Percentiles rank a stretch among this genome's conserved stretches.
Evolutionary conservation across 2,888 invertebrate genomes (phyloP).

Genomic region (Andrena chrysosceles): DNA sequence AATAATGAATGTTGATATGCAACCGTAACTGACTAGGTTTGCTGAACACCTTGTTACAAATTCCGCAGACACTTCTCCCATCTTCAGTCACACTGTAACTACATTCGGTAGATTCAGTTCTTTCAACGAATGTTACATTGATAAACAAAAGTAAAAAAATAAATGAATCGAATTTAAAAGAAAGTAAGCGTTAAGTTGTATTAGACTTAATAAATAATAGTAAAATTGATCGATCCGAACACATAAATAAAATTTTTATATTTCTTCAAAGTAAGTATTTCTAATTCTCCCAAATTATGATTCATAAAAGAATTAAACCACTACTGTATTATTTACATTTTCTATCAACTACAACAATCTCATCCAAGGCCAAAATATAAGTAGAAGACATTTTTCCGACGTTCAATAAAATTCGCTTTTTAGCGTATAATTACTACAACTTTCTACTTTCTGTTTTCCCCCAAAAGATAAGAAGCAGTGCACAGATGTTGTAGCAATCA

Average conservation of each 20-base stretch:
- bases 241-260: no score
- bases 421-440: no score
- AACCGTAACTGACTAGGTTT: slow-evolving; percentile 95
- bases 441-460: not conserved
- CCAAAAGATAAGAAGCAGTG: not conserved
- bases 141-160: not conserved
- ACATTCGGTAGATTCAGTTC: slow-evolving; percentile 64
- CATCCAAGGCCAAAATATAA: not conserved
- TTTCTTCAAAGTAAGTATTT: no score
- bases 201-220: not conserved
- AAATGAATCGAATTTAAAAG: not conserved
- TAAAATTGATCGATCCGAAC: not conserved
- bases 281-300: not conserved
- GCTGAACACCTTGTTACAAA: slow-evolving; percentile 96
- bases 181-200: not conserved
- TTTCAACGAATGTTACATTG: slow-evolving; percentile 40
- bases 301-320: no score
- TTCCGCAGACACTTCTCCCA: slow-evolving; percentile 91
- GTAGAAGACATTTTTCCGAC: not conserved
- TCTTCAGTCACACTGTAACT: slow-evolving; percentile 88
- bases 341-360: no score
- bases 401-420: not conserved
- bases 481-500: not conserved
- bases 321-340: no score
- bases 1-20: slow-evolving; percentile 98